Conservation (phyloP, 1,140 invertebrate genomes). For the Hycleus cichorii region DNA sequence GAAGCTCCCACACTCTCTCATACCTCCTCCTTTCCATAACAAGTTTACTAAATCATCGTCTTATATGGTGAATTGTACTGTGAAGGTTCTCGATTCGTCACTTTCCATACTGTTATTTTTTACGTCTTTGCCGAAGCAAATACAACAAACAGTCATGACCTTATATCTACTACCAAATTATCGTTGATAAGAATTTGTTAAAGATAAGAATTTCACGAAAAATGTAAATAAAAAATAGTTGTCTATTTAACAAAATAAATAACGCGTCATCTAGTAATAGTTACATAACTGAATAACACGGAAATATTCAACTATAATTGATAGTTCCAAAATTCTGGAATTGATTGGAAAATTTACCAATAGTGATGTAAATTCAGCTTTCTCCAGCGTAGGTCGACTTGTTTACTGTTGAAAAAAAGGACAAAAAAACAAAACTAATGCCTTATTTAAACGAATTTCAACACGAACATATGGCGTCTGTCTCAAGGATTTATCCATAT, state of each 20-base stretch:
- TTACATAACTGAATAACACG: no score
- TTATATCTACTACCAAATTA: no score
- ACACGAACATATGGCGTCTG: background rate
- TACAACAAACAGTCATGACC: no score
- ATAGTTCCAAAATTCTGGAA: no score
- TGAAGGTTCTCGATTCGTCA: conserved; percentile 23
- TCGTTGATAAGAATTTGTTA: no score
- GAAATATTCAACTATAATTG: no score
- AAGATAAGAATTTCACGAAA: no score
- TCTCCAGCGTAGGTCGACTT: conserved; percentile 1
- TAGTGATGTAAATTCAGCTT: no score
- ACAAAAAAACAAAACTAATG: background rate
- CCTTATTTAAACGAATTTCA: background rate
- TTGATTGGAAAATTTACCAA: no score
- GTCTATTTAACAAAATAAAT: no score
- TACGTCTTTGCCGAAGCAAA: conserved; percentile 18
- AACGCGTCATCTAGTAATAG: no score
- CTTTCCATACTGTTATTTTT: background rate
- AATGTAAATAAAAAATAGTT: no score
- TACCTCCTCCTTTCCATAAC: background rate
- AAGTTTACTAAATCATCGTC: conserved; percentile 7
- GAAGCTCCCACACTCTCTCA: conserved; percentile 10
- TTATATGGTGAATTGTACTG: conserved; percentile 6
- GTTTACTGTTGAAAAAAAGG: conserved; percentile 12
- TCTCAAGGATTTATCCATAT: background rate